Percentiles rank a stretch among this genome's conserved stretches.
Evolutionary conservation across 1,140 invertebrate species (phyloP).

Genomic region (Sycobia sp.): DNA sequence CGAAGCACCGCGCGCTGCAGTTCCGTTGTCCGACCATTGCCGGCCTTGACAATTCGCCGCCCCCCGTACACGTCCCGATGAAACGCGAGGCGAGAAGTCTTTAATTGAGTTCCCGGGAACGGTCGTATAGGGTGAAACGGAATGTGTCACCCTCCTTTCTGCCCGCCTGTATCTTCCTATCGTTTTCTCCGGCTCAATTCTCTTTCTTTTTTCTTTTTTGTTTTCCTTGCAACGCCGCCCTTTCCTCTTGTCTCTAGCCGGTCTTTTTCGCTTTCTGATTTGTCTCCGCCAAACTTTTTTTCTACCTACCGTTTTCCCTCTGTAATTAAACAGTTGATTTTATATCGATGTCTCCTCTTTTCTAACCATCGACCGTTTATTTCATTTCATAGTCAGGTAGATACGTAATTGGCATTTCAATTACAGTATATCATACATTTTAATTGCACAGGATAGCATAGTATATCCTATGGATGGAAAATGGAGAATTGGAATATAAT

Average conservation of each 20-base stretch:
- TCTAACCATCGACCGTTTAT: no score
- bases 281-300: background rate
- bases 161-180: background rate
- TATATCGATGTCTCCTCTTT: no score
- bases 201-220: background rate
- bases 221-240: no score
- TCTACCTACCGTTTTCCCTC: background rate
- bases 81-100: conserved; percentile 52
- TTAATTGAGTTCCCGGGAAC: conserved; percentile 58
- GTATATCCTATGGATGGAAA: no score
- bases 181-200: background rate
- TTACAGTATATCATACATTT: no score
- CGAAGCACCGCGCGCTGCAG: background rate
- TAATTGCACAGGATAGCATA: no score
- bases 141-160: conserved; percentile 12
- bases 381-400: no score
- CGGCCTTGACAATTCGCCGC: conserved; percentile 44
- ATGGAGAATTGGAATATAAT: no score
- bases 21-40: background rate
- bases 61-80: conserved; percentile 37
- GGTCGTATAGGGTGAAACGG: conserved; percentile 22
- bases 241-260: background rate
- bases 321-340: background rate
- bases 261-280: conserved; percentile 7
- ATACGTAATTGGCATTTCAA: no score